These are phyloP conservation scores for Ceratosolen fusciceps DNA, from an alignment of 1,140 invertebrate species.

Conservation along the genomic window DNA sequence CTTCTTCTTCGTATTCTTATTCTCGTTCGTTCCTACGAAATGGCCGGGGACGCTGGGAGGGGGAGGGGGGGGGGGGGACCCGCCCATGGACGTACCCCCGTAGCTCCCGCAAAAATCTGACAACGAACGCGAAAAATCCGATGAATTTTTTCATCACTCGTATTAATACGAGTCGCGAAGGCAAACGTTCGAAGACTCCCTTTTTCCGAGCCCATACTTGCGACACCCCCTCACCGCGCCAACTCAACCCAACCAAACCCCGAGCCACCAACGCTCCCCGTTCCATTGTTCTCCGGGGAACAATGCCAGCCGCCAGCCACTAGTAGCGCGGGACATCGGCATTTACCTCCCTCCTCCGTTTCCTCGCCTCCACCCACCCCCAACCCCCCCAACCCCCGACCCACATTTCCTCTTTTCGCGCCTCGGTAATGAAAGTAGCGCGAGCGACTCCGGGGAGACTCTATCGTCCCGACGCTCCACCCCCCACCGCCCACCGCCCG, in stretches of 20 bases:
- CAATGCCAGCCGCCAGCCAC: slow-evolving; percentile 9
- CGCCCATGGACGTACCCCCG: no score
- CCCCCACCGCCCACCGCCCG: no score
- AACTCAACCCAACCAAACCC: no score
- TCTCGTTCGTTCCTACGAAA: slow-evolving; percentile 39
- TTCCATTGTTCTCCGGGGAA: slow-evolving; percentile 30
- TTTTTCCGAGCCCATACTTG: no score
- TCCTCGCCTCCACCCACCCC: neutral
- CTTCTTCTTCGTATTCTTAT: no score
- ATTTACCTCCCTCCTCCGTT: slow-evolving; percentile 4
- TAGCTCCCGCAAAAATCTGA: neutral
- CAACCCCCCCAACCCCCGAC: no score
- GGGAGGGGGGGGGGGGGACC: no score
- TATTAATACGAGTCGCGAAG: slow-evolving; percentile 42
- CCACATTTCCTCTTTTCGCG: slow-evolving; percentile 16
- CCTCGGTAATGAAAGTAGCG: slow-evolving; percentile 36
- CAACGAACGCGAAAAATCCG: slow-evolving; percentile 10
- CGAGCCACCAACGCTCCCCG: no score
- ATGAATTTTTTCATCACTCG: slow-evolving; percentile 32
- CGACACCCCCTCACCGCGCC: no score
- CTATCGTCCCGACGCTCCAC: no score
- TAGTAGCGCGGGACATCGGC: neutral
- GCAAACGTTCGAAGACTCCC: no score
- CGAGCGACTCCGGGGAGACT: no score
- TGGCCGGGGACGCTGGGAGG: neutral